Evolutionary conservation across 2,113 vertebrate species (phyloP).

Genomic region (Pipa parva): DNA sequence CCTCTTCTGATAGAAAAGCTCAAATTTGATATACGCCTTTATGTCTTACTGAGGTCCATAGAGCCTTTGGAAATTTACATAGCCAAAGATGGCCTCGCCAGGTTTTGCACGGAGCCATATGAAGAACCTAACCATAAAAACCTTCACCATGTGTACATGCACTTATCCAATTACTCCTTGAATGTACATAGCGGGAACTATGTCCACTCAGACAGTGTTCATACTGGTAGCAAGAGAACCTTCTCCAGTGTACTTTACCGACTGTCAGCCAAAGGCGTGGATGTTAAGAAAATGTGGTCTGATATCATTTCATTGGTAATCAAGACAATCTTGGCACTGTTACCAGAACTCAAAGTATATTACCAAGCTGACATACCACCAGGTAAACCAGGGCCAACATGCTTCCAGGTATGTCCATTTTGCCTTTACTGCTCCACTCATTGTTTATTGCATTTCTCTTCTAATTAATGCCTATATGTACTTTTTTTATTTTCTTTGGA

Average conservation of each 20-base stretch:
- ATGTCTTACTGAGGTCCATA: slow-evolving; percentile 87
- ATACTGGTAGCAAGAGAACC: slow-evolving; percentile 92
- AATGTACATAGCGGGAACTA: slow-evolving; percentile 92
- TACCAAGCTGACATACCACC: slow-evolving; percentile 89
- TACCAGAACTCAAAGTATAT: slow-evolving; percentile 90
- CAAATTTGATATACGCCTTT: slow-evolving; percentile 95
- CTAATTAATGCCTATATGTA: no score
- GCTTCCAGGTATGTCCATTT: slow-evolving; percentile 81
- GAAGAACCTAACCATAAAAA: slow-evolving; percentile 90
- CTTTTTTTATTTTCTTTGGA: no score
- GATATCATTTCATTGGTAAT: slow-evolving; percentile 94
- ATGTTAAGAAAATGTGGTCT: slow-evolving; percentile 93
- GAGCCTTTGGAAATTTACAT: slow-evolving; percentile 94
- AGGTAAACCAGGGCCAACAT: slow-evolving; percentile 89
- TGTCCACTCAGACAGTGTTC: slow-evolving; percentile 83
- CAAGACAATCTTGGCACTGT: slow-evolving; percentile 89
- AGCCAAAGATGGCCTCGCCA: slow-evolving; percentile 91
- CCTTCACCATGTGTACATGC: slow-evolving; percentile 92
- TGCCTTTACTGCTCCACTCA: no score
- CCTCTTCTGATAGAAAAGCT: slow-evolving; percentile 92
- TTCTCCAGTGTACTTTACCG: slow-evolving; percentile 87
- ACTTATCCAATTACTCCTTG: slow-evolving; percentile 94
- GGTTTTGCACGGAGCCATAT: slow-evolving; percentile 96
- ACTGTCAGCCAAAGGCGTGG: slow-evolving; percentile 80
- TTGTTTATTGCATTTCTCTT: no score